These are phyloP conservation scores for Leiothrix lutea DNA, from an alignment of 2,113 vertebrate genomes.

Conservation along the genomic window DNA sequence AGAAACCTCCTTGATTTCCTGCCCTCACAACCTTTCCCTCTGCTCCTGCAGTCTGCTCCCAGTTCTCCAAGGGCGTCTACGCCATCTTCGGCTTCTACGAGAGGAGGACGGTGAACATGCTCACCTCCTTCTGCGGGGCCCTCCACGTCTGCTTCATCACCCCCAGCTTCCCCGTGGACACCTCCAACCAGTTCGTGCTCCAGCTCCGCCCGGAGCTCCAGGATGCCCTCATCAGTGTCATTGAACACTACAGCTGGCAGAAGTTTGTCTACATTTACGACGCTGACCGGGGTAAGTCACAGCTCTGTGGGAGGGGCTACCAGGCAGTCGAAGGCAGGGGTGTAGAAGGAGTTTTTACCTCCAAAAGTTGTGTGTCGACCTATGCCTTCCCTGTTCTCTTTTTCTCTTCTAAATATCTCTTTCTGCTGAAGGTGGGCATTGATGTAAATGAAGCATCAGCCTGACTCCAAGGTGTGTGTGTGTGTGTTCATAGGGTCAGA, in stretches of 20 bases:
- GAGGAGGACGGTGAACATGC: constrained; percentile 96
- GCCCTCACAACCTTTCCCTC: not conserved
- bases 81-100: constrained; percentile 99
- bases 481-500: not conserved
- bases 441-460: not conserved
- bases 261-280: constrained; percentile 99
- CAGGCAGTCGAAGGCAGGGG: not conserved
- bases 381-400: not conserved
- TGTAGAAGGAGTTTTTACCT: not conserved
- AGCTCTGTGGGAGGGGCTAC: not conserved
- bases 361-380: not conserved
- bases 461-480: not conserved
- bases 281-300: constrained; percentile 88
- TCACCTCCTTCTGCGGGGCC: constrained; percentile 98
- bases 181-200: constrained; percentile 97
- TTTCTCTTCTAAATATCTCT: not conserved
- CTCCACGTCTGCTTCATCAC: constrained; percentile 98
- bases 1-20: not conserved
- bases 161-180: constrained; percentile 94
- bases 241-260: constrained; percentile 95
- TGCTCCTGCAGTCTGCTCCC: constrained; percentile 87
- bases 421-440: not conserved
- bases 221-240: constrained; percentile 93
- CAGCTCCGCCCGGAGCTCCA: constrained; percentile 96
- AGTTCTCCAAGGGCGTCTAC: constrained; percentile 98